Base-by-base conservation (phyloP, 2,888 invertebrate genomes). In the Acronicta psi region DNA sequence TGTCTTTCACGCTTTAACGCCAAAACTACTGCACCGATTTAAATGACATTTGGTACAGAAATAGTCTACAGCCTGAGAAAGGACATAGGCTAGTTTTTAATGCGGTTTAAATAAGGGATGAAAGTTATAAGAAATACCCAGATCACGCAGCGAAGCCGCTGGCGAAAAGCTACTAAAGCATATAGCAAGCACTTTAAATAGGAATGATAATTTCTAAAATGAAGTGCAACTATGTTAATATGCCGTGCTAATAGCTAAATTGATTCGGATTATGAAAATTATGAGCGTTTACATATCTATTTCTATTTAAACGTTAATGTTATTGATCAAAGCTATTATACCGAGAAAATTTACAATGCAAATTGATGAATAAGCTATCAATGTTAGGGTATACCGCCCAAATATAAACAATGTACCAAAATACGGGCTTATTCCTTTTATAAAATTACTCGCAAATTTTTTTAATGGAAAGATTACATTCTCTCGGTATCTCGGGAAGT, bases 291-390 rank as follows among this genome's bases (percentile, higher is more conserved):
- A 50, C 34, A 18, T 29, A 29, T 3, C 11, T 44, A 60, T 59
- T 53, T 58, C 51, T 57, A 58, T 60, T 57, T 54, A 63, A 75
- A 69, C 63, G 72, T 74, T 77, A 63, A 73, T 77, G 65, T 61
- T 63, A 70, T 73, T 74, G 69, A 77, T 72, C 78, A 78, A 79
- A 81, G 77, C 77, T 79, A 82, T 80, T 74, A 63, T 72, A 73
- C 71, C 59, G 59, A 29, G 52, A 63, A 77, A 64, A 82, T 85
- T 82, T 83, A 80, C 81, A 82, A 84, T 86, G 82, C 80, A 86
- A 86, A 86, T 86, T 84, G 79, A 68, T 73, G 81, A 82, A 78
- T 84, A 86, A 81, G 82, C 82, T 80, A 82, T 83, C 79, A 81
- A 82, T 83, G 79, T 76, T 66, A 37, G 38, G 20, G 20, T 45